Evolutionary conservation across 1,140 invertebrate genomes (phyloP).

Genomic region (Nymphalis io): DNA sequence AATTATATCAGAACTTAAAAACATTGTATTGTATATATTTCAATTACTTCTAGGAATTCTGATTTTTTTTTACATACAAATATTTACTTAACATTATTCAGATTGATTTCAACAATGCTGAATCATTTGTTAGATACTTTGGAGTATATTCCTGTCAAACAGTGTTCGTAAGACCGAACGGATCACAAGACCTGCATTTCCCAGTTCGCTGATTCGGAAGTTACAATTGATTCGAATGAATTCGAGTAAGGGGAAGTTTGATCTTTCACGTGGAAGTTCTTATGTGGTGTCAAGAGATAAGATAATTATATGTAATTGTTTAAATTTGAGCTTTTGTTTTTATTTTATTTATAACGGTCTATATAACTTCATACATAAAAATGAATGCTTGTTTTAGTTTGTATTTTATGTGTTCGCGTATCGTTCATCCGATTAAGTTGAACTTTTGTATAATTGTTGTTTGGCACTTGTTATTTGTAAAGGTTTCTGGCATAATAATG

Average conservation of each 20-base stretch:
- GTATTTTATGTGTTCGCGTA: too few relatives aligned
- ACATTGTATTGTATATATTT: too few relatives aligned
- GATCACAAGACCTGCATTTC: constrained; percentile 18
- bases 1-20: too few relatives aligned
- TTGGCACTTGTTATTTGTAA: too few relatives aligned
- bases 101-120: not conserved
- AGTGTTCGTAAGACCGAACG: constrained; percentile 9
- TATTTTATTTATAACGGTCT: too few relatives aligned
- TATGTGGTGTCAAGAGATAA: not conserved
- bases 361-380: too few relatives aligned
- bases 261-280: constrained; percentile 1
- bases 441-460: too few relatives aligned
- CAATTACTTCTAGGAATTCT: not conserved
- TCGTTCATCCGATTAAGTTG: too few relatives aligned
- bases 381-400: too few relatives aligned
- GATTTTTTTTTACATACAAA: not conserved
- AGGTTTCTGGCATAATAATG: too few relatives aligned
- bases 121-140: not conserved
- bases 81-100: not conserved
- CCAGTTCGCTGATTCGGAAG: constrained; percentile 16
- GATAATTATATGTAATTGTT: too few relatives aligned
- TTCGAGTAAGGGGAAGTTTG: constrained; percentile 1
- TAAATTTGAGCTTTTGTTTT: too few relatives aligned
- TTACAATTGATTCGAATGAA: constrained; percentile 17
- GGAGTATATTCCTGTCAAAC: not conserved